Percentiles rank a stretch among this genome's conserved stretches.
Conservation (phyloP, 1,140 invertebrate genomes). For the Zaprionus taronus region DNA sequence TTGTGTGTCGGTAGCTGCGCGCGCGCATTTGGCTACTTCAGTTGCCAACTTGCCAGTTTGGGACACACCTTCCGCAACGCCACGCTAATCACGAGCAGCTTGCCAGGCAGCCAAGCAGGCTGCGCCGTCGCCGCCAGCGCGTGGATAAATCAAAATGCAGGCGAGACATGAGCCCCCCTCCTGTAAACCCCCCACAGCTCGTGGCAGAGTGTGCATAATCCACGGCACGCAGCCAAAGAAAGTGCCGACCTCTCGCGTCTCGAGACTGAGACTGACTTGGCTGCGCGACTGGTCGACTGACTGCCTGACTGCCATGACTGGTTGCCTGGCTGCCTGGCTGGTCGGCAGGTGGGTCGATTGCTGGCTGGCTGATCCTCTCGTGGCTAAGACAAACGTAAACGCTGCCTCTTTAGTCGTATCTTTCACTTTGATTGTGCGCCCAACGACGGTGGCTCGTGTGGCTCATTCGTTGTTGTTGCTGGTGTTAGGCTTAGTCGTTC, state of each 20-base stretch:
- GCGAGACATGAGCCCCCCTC: slow-evolving; percentile 53
- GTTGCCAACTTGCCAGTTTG: slow-evolving; percentile 74
- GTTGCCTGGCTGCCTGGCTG: slow-evolving; percentile 26
- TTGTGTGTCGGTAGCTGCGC: slow-evolving; percentile 44
- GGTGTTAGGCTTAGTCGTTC: slow-evolving; percentile 54
- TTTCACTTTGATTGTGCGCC: slow-evolving; percentile 79
- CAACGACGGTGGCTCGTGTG: slow-evolving; percentile 46
- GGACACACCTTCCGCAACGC: slow-evolving; percentile 78
- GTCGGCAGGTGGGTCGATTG: slow-evolving; percentile 33
- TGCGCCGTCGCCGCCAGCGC: slow-evolving; percentile 43
- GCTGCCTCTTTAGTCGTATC: slow-evolving; percentile 76
- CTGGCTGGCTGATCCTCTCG: slow-evolving; percentile 59
- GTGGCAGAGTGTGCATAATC: slow-evolving; percentile 66
- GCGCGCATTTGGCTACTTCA: slow-evolving; percentile 75
- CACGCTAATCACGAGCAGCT: slow-evolving; percentile 73
- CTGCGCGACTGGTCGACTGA: slow-evolving; percentile 18
- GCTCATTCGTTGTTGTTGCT: slow-evolving; percentile 41
- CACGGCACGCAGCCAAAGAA: slow-evolving; percentile 63
- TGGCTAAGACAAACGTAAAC: slow-evolving; percentile 76
- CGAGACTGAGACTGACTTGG: slow-evolving; percentile 30
- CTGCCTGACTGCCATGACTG: slow-evolving; percentile 31
- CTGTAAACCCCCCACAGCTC: slow-evolving; percentile 3
- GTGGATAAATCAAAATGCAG: slow-evolving; percentile 82
- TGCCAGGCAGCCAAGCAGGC: slow-evolving; percentile 23
- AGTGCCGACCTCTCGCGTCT: slow-evolving; percentile 56